Base-by-base conservation (phyloP, 2,113 vertebrate genomes). In the Salvelinus fontinalis region DNA sequence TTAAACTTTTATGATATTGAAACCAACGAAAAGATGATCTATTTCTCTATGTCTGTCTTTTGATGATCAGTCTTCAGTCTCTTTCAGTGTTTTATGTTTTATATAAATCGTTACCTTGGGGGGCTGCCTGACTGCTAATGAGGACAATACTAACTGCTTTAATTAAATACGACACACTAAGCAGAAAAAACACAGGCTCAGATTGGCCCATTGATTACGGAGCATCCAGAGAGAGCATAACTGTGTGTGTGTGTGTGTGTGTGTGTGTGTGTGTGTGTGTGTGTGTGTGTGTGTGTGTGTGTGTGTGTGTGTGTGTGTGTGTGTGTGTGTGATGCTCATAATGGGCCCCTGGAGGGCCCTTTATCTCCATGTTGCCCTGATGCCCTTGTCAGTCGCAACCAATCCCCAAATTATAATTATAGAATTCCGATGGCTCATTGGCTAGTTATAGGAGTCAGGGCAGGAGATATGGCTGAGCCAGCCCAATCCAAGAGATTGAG, bases 371-470 rank as follows among this genome's bases (percentile, higher is more conserved):
- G 72, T 59, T 85, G 85, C 86, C 83, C 87, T 59, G 82, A 84
- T 70, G 80, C 84, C 87, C 87, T 87, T 90, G 90, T 91, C 91
- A 88, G 85, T 87, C 84, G 72, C 67, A 82, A 70, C 82, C 86
- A 89, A 90, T 89, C 73, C 80, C 80, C 85, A 88, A 92, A 90
- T 92, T 91, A 90, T 84, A 92, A 91, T 87, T 90, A 93, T 89
- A 86, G 91, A 83, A 90, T 91, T 92, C 85, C 86, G 65, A 84
- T 90, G 87, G 84, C 83, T 90, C 84, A 86, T 86, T 91, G 90
- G 87, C 80, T 86, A 80, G 83, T 86, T 88, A 84, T 62, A 62
- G 6, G n/a, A 62, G 20, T 24, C 59, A 62, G n/a, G 59, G 59
- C 59, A 22, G 18, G n/a, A 62, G n/a, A 62, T 60, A 60, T 60